phyloP scores from a whole-genome alignment of 2,888 invertebrate species.

The Neria commutata region DNA sequence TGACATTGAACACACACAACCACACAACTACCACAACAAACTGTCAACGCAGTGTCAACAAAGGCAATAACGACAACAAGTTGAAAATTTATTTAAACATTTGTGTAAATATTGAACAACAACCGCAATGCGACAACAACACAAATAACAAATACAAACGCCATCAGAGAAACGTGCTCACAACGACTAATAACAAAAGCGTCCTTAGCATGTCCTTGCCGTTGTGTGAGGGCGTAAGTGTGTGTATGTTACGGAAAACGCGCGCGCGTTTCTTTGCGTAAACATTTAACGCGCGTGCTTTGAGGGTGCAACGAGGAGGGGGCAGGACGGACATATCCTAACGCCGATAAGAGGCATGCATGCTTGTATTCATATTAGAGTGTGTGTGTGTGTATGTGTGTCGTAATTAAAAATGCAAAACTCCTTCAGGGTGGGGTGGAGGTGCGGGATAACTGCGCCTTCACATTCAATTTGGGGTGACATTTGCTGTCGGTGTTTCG shows the following conservation, averaged over 20 bases:
- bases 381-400: slow-evolving; percentile 15
- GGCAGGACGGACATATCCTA: slow-evolving; percentile 36
- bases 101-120: slow-evolving; percentile 44
- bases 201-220: slow-evolving; percentile 41
- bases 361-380: slow-evolving; percentile 25
- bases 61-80: slow-evolving; percentile 13
- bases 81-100: slow-evolving; percentile 42
- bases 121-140: slow-evolving; percentile 19
- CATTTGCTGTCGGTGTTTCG: neutral
- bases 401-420: slow-evolving; percentile 52
- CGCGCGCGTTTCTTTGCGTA: slow-evolving; percentile 15
- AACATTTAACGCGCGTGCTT: neutral
- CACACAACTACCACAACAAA: neutral
- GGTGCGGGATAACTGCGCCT: neutral
- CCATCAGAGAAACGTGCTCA: slow-evolving; percentile 17
- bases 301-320: slow-evolving; percentile 1
- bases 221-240: no score
- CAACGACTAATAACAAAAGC: slow-evolving; percentile 42
- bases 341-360: slow-evolving; percentile 48
- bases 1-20: slow-evolving; percentile 5
- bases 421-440: slow-evolving; percentile 26
- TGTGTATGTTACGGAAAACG: neutral
- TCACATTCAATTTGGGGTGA: neutral
- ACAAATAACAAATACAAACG: neutral
- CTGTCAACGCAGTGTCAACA: slow-evolving; percentile 3